Conservation (phyloP, 1,140 invertebrate species). For the Drosophila tristis region DNA sequence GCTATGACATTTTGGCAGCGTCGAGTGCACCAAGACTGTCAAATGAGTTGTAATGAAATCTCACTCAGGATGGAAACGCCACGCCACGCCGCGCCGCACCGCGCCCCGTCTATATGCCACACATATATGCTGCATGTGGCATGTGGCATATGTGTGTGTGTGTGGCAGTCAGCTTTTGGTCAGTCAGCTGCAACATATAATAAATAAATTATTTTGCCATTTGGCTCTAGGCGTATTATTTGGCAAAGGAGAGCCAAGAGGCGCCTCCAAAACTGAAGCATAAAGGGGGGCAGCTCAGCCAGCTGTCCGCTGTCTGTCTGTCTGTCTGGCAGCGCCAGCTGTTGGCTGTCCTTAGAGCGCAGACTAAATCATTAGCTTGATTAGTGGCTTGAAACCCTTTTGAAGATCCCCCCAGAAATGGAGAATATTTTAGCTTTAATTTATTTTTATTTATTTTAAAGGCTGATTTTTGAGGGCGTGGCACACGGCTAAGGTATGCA, state of each 20-base stretch:
- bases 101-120: slow-evolving; percentile 38
- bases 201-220: slow-evolving; percentile 82
- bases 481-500: not conserved
- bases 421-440: no score
- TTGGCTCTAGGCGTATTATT: slow-evolving; percentile 56
- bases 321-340: no score
- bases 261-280: not conserved
- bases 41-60: slow-evolving; percentile 83
- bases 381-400: slow-evolving; percentile 56
- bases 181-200: slow-evolving; percentile 80
- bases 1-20: slow-evolving; percentile 81
- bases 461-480: no score
- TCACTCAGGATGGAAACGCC: slow-evolving; percentile 54
- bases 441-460: no score
- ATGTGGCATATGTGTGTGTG: slow-evolving; percentile 20
- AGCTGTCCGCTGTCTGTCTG: slow-evolving; percentile 29
- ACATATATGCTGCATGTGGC: slow-evolving; percentile 1
- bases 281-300: not conserved
- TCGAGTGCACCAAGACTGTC: slow-evolving; percentile 81
- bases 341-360: slow-evolving; percentile 56
- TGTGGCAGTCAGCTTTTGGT: slow-evolving; percentile 60
- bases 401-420: no score
- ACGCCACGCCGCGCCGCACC: slow-evolving; percentile 12
- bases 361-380: slow-evolving; percentile 75
- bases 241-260: slow-evolving; percentile 22